Percentiles rank a stretch among this genome's conserved stretches.
These are phyloP conservation scores for Delichon dasypus DNA, from an alignment of 2,797 vertebrate species.

Conservation along the genomic window DNA sequence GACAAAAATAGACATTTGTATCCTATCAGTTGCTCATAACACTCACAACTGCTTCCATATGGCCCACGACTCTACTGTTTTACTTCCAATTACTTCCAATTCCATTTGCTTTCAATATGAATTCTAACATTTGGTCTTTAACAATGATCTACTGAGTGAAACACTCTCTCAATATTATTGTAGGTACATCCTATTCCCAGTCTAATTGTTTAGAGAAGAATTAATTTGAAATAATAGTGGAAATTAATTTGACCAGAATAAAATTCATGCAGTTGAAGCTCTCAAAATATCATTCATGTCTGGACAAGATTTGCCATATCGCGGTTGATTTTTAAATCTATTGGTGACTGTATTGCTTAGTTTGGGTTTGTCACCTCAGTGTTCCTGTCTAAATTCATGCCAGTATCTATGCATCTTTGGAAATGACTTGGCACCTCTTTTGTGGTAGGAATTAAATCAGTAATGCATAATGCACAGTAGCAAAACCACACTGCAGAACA, in stretches of 20 bases:
- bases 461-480: background rate
- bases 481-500: conserved; percentile 18
- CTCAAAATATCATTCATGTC: background rate
- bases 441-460: conserved; percentile 1
- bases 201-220: background rate
- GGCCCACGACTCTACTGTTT: background rate
- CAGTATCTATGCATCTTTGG: background rate
- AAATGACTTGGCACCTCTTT: background rate
- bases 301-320: background rate
- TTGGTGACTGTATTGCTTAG: background rate
- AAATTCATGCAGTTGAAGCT: background rate
- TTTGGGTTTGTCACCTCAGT: background rate
- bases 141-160: background rate
- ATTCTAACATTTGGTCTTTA: background rate
- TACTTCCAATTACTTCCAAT: background rate
- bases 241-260: background rate
- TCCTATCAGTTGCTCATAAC: conserved; percentile 38
- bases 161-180: background rate
- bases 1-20: conserved; percentile 51
- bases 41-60: conserved; percentile 46
- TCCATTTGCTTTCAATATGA: background rate
- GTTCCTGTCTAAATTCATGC: background rate
- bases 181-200: background rate
- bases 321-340: background rate
- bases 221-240: background rate